Evolutionary conservation across 2,888 invertebrate species (phyloP).

Genomic region (Troides helena): DNA sequence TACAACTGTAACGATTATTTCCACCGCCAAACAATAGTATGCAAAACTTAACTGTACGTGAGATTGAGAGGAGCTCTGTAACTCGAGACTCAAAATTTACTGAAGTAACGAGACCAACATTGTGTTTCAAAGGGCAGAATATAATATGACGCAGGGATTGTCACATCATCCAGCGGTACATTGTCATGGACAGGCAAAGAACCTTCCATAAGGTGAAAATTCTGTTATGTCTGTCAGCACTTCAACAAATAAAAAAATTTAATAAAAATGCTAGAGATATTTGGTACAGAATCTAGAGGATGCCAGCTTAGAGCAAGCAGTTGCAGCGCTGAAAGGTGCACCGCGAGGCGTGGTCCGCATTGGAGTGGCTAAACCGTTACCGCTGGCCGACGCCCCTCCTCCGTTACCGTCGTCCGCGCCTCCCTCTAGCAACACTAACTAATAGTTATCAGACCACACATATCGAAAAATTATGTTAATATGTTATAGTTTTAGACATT

Average conservation of each 20-base stretch:
- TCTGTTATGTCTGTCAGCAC: no score
- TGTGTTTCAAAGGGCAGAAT: no score
- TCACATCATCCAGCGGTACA: no score
- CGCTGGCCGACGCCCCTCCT: constrained; percentile 84
- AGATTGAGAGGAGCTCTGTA: no score
- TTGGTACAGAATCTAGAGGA: constrained; percentile 86
- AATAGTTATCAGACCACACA: background rate
- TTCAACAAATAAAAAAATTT: background rate
- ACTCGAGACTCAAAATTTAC: no score
- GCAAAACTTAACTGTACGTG: no score
- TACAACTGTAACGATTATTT: no score
- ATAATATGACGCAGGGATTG: no score
- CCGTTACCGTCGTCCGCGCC: constrained; percentile 61
- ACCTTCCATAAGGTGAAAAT: no score
- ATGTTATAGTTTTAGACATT: background rate
- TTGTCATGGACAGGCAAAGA: no score
- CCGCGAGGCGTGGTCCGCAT: constrained; percentile 96
- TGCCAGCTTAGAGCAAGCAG: constrained; percentile 97
- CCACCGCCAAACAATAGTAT: no score
- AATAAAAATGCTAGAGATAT: background rate
- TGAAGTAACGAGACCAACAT: no score
- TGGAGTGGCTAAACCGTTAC: constrained; percentile 96
- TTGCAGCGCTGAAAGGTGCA: constrained; percentile 97
- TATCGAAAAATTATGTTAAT: background rate
- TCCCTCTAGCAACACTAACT: constrained; percentile 37